These are phyloP conservation scores for Chloromyia formosa DNA, from an alignment of 2,888 invertebrate genomes.

Conservation along the genomic window DNA sequence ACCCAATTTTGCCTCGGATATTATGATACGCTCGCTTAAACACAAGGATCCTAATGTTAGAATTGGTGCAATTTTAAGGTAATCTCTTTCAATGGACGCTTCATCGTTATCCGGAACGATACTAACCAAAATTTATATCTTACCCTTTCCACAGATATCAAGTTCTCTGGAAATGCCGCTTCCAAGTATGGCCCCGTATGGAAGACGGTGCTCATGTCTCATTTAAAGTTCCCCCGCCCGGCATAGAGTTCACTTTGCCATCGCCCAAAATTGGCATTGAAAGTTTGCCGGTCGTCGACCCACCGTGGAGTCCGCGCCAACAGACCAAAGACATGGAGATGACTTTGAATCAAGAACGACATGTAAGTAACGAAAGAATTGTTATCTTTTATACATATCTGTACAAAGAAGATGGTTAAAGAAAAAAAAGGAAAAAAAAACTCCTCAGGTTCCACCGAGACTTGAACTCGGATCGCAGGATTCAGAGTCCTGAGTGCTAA, in stretches of 20 bases:
- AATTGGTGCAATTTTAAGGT: conserved; percentile 82
- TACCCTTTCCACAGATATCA: conserved; percentile 72
- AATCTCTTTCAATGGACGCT: too few species aligned
- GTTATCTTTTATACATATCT: not conserved
- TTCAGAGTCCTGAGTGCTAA: conserved; percentile 68
- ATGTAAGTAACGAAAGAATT: conserved; percentile 69
- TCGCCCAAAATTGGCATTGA: conserved; percentile 99
- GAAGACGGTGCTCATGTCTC: conserved; percentile 95
- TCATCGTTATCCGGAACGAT: not conserved
- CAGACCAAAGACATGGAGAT: conserved; percentile 99
- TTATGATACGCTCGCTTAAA: conserved; percentile 89
- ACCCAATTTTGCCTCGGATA: conserved; percentile 86
- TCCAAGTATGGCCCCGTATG: conserved; percentile 99
- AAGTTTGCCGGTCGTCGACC: conserved; percentile 93
- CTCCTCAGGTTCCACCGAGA: conserved; percentile 63
- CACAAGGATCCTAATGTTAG: conserved; percentile 84
- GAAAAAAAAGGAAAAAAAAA: conserved; percentile 36
- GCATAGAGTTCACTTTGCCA: conserved; percentile 98
- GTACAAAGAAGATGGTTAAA: too few species aligned
- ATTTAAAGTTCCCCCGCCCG: conserved; percentile 98
- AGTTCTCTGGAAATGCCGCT: conserved; percentile 95
- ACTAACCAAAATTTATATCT: not conserved
- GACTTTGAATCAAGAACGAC: conserved; percentile 96
- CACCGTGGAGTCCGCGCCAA: conserved; percentile 98
- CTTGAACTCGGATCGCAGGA: conserved; percentile 66